Evolutionary conservation across 2,888 invertebrate genomes (phyloP), one percentile per base, ranked within the genome.

Genomic region (Harmothoe impar): DNA sequence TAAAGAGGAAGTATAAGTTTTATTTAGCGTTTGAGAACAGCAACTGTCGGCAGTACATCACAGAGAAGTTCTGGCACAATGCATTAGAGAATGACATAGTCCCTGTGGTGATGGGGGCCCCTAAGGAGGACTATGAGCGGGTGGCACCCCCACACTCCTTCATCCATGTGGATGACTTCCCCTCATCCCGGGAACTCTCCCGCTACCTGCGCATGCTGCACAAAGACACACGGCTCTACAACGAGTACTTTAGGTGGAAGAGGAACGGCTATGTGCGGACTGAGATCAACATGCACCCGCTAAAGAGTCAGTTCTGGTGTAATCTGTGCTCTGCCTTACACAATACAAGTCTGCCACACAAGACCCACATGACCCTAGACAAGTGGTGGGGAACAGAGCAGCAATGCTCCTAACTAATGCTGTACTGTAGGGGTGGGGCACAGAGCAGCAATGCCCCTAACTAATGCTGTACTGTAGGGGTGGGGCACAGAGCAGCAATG

Each of bases 131-230:
- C 72, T 90, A 90, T 43, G 85, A 85, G 25, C 85, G 72, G 1
- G 51, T 90, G 20, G 90, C 90, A 0, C 90, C 90, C n/a, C 90
- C 90, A 25, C 84, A 84, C 94, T 98, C 98, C 3, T 99, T 98
- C 96, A 98, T 99, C 91, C 99, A 99, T 96, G 98, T 99, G 29
- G 99, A 99, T 95, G 99, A 99, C 96, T 99, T 99, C 95, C 97
- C 97, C 52, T 97, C 98, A 35, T 98, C 99, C 0, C 97, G 97
- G 94, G 98, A 98, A 93, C 96, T 99, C 92, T 99, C 99, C 51
- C 97, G 97, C 52, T 99, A 99, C 96, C 96, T 99, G 90, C 97
- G 97, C 92, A 97, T 97, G 89, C 96, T 99, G 90, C 98, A 99
- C 95, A 97, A 97, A 93, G 98, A 99, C 95, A 98, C 98, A 95